Evolutionary conservation across 1,140 invertebrate genomes (phyloP), one percentile per base, ranked within the genome.

Genomic region (Apis dorsata): DNA sequence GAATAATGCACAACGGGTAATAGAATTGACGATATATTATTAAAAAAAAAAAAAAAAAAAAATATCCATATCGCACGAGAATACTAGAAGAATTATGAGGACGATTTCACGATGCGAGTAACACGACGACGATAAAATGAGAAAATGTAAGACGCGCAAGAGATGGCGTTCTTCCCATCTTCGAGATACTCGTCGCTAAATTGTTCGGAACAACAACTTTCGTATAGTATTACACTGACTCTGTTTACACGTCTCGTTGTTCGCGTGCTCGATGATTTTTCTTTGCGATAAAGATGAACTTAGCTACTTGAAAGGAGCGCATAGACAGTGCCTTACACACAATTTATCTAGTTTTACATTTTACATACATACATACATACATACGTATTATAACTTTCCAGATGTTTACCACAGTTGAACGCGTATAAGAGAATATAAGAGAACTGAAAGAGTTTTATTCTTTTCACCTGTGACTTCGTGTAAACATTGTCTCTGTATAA

Each of bases 271-370:
- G 82, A 65, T 76, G 82, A 65, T 66, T 75, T 88, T 87, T 70
- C 53, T 85, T 88, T 83, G 72, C 86, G 83, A 88, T 79, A 68
- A 81, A 74, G 62, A 84, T 62, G 66, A 66, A 59, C 51, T 77
- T 73, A 88, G 79, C 79, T 88, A 86, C 79, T 88, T 86, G 53
- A 62, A 88, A 44, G 75, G 84, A 88, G 78, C 86, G 84, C 78
- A 89, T 89, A 88, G 87, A 89, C 87, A 89, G 87, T 89, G 87
- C 87, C 87, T 89, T 89, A 89, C 79, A 88, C 72, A 81, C 63
- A 65, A 86, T 74, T 44, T 88, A 82, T 81, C 86, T 89, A 88
- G 81, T 89, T 89, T 89, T 88, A 86, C 81, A 86, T 75, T 86
- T 72, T 78, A 88, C 73, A 80, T 72, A 88, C 84, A 44, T 34